Evolutionary conservation across 2,797 vertebrate genomes (phyloP).

Genomic region (Anolis apletophallus): DNA sequence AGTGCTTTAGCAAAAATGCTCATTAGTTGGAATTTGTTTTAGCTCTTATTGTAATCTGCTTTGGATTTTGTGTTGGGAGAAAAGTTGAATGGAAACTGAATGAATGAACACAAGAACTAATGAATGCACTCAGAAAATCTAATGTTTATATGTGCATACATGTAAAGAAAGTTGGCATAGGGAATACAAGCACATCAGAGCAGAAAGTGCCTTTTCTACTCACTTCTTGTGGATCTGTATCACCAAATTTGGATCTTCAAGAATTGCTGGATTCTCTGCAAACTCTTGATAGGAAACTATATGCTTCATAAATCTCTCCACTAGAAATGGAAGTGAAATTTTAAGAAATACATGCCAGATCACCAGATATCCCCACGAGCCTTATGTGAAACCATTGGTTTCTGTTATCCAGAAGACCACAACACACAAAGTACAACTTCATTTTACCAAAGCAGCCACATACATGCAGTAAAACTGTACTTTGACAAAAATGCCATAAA

Average conservation of each 20-base stretch:
- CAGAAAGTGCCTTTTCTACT: constrained; percentile 55
- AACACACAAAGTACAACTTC: background rate
- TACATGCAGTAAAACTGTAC: background rate
- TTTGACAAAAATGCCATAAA: background rate
- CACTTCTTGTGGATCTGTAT: constrained; percentile 92
- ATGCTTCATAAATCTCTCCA: constrained; percentile 89
- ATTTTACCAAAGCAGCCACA: background rate
- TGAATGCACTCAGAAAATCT: background rate
- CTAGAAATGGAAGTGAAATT: constrained; percentile 36
- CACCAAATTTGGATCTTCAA: constrained; percentile 92
- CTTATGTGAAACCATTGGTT: background rate
- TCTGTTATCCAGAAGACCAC: background rate
- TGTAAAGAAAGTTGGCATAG: background rate
- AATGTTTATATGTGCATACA: background rate
- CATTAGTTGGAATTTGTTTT: no score
- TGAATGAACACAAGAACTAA: no score
- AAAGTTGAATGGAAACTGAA: no score
- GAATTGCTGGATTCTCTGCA: constrained; percentile 87
- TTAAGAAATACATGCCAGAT: background rate
- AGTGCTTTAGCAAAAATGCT: no score
- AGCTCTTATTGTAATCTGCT: no score
- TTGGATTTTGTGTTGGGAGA: no score
- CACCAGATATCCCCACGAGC: background rate
- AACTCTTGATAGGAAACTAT: constrained; percentile 90
- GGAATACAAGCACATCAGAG: background rate